Evolutionary conservation across 2,888 invertebrate genomes (phyloP), one percentile per base, ranked within the genome.

Genomic region (Drosophila subquinaria): DNA sequence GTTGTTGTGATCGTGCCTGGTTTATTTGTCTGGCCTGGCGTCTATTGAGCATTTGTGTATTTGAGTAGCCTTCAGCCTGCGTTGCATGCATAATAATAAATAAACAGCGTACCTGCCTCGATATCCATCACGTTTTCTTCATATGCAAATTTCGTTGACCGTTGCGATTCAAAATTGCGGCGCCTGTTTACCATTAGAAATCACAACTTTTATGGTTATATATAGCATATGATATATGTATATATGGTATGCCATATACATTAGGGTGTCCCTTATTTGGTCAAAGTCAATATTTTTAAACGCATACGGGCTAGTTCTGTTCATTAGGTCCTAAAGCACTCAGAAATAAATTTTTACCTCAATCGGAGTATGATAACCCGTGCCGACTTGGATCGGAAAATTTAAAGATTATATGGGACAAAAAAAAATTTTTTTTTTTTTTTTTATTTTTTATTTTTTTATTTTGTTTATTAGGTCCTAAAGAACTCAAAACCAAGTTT

Each of bases 21-120:
- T n/a, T 36, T 36, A 13, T 13, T 43, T 71, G 43, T 50, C 47
- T 61, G 69, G 64, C 63, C 52, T 66, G 84, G 30, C 63, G 85
- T 82, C 89, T 86, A 86, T 88, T 61, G 84, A 87, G 3, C 17
- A 42, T 13, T 36, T 36, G 36, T 13, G 36, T 13, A 13, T 81
- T 86, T 73, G 69, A 81, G 84, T 85, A 88, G 90, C 81, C 89
- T 88, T 90, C 89, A 87, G 88, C 83, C 79, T 75, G 56, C 62
- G 88, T 73, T 63, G 73, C 60, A 43, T 72, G 90, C 85, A 87
- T 87, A 82, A 74, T 79, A 87, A 87, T 79, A 87, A 87, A 38
- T 79, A 90, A 87, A 48, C 48, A 40, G 47, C 48, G 17, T 38
- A 47, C 45, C 45, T 63, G 63, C 17, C 36, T 27, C 23, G 30